Base-by-base conservation (phyloP, 1,140 invertebrate species). In the Adelges cooleyi region DNA sequence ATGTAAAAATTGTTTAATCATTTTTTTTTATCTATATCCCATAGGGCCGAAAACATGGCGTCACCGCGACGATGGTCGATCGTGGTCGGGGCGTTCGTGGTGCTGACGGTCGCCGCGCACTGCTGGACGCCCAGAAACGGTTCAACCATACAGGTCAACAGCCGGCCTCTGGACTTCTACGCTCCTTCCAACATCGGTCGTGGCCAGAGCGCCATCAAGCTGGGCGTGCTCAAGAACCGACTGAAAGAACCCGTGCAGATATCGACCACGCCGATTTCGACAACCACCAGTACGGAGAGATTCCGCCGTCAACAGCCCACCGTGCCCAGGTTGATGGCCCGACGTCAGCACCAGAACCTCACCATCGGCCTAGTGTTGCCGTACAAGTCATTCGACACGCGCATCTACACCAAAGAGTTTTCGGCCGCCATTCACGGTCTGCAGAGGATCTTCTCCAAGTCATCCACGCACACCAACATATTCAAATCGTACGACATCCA, bases 381-480 rank as follows among this genome's bases (percentile, higher is more conserved):
- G 1, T 83, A 87, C 70, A 87, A 86, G 71, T 81, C 83, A 42
- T 87, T 89, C 71, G 82, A 83, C 67, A 79, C 80, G 25, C 79
- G 87, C 15, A 84, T 86, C 66, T 87, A 88, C 72, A 84, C 80
- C 18, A 84, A 83, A 71, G 84, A 86, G 48, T 81, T 85, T 27
- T 81, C 80, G 20, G 80, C 79, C n/a, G 82, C 86, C 18, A 79
- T 86, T 53, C 77, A 79, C 44, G 77, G 78, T 68, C 75, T 88
- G 42, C 81, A 81, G 68, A 77, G 74, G 65, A 77, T 73, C 66
- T 74, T 74, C 27, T 46, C 42, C 17, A 22, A n/a, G 3, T 17
- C n/a, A 25, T 73, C 74, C 53, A 78, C 80, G 48, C 85, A 82
- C 74, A 75, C 85, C 65, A 70, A 70, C 40, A 77, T 86, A 65